phyloP scores from a whole-genome alignment of 2,888 invertebrate species.

The Blastobasis lacticolella region DNA sequence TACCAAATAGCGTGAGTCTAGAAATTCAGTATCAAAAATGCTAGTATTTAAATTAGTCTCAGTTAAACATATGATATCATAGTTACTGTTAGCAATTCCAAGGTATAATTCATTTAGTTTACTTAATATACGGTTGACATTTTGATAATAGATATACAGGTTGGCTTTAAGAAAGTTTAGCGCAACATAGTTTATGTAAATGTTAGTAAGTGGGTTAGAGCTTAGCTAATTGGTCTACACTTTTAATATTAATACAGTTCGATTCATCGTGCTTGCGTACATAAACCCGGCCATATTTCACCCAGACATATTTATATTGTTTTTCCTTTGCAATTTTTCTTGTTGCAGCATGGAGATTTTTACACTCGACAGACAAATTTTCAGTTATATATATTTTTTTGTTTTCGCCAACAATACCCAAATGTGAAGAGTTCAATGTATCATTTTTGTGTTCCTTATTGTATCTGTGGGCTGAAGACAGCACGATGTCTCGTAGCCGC shows the following conservation, averaged over 20 bases:
- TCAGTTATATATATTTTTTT: slow-evolving; percentile 8
- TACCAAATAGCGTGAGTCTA: slow-evolving; percentile 2
- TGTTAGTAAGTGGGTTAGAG: neutral
- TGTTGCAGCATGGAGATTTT: slow-evolving; percentile 2
- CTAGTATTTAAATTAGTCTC: slow-evolving; percentile 4
- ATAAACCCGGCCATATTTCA: slow-evolving; percentile 3
- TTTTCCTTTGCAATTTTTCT: slow-evolving; percentile 1
- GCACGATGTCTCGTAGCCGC: slow-evolving; percentile 11
- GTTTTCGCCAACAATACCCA: slow-evolving; percentile 6
- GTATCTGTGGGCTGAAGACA: slow-evolving; percentile 10
- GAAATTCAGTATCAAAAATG: slow-evolving; percentile 3
- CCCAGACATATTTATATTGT: slow-evolving; percentile 6
- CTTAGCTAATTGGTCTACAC: neutral
- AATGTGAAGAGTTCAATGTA: slow-evolving; percentile 3
- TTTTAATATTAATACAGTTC: slow-evolving; percentile 1
- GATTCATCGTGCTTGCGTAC: slow-evolving; percentile 1
- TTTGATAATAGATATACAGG: slow-evolving; percentile 1
- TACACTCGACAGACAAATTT: slow-evolving; percentile 9
- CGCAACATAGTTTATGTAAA: neutral
- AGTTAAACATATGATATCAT: slow-evolving; percentile 5
- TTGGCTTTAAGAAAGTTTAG: neutral
- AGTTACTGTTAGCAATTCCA: neutral
- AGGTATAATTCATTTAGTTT: slow-evolving; percentile 4
- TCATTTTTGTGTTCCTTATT: slow-evolving; percentile 9
- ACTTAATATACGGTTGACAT: slow-evolving; percentile 6